Evolutionary conservation across 2,888 invertebrate species (phyloP), one percentile per base, ranked within the genome.

Genomic region (Drosophila paranaensis): DNA sequence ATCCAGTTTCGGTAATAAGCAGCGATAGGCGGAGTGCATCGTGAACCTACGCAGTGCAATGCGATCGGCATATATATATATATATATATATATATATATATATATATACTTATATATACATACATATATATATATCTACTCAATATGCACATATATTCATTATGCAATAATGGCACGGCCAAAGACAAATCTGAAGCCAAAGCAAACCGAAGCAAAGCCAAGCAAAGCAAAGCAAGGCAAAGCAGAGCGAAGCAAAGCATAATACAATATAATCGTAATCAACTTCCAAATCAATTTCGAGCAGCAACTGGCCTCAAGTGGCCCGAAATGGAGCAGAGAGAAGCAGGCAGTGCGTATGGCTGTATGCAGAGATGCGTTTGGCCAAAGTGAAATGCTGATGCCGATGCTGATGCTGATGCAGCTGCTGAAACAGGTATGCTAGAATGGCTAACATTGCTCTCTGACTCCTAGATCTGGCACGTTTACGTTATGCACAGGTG

Each of bases 151-250:
- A 25, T 46, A 51, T 51, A 57, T 39, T 53, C 57, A 68, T 81
- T 81, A 85, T 82, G 81, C 77, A 81, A 81, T 55, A 69, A 55
- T 64, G 50, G 77, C 79, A 54, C 48, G 54, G 60, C 69, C 77
- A 69, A 73, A 79, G 74, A 66, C 58, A 73, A 77, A 77, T 68
- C 68, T 48, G 61, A 69, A 68, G 43, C 61, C 61, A 53, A 73
- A 60, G 27, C 73, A 55, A 54, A 63, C 61, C 61, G 48, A 73
- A 60, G 27, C 73, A 55, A 54, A 63, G 27, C 30, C 45, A 33
- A 56, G 40, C 16, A 55, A 40, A 43, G 37, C 20, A 45, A 66
- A 42, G 51, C 72, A 71, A 67, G 35, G 25, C 72, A 55, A 58
- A 54, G 27, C 30, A 45, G 6, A 48, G 48, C 48, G 30, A 46